Evolutionary conservation across 1,140 invertebrate species (phyloP).

Genomic region (Teleopsis dalmanni): DNA sequence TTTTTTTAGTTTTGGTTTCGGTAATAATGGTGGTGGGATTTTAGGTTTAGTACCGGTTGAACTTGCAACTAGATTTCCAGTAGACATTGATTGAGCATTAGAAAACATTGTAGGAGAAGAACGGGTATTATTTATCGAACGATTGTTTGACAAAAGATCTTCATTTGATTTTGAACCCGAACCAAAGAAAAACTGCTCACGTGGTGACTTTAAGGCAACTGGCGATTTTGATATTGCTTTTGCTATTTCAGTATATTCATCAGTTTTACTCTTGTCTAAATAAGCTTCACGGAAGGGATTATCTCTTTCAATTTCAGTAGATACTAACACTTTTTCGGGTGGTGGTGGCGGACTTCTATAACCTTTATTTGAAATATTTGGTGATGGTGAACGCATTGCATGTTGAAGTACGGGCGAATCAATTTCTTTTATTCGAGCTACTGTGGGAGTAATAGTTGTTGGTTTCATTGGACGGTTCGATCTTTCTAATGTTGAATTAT

Average conservation of each 20-base stretch:
- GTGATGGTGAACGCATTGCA: slow-evolving; percentile 28
- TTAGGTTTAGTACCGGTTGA: slow-evolving; percentile 28
- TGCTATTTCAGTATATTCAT: slow-evolving; percentile 36
- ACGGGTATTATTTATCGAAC: slow-evolving; percentile 27
- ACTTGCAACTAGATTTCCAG: slow-evolving; percentile 24
- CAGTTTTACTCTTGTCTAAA: slow-evolving; percentile 10
- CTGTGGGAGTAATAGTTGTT: slow-evolving; percentile 27
- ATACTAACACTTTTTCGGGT: slow-evolving; percentile 3
- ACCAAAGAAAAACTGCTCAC: slow-evolving; percentile 37
- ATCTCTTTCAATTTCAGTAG: slow-evolving; percentile 32
- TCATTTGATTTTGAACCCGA: slow-evolving; percentile 28
- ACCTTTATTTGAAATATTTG: slow-evolving; percentile 11
- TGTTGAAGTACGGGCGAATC: slow-evolving; percentile 28
- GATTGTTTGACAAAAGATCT: slow-evolving; percentile 28
- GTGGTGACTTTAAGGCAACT: slow-evolving; percentile 15
- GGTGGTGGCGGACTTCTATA: slow-evolving; percentile 14
- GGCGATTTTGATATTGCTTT: slow-evolving; percentile 33
- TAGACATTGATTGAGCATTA: slow-evolving; percentile 26
- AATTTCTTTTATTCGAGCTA: slow-evolving; percentile 34
- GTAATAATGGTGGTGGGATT: slow-evolving; percentile 30
- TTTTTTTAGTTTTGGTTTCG: slow-evolving; percentile 39
- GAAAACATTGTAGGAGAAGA: slow-evolving; percentile 32
- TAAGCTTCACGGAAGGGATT: slow-evolving; percentile 35
- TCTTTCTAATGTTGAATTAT: slow-evolving; percentile 24
- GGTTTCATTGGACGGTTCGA: slow-evolving; percentile 20